Percentiles rank a stretch among this genome's conserved stretches.
phyloP scores from a whole-genome alignment of 2,888 invertebrate genomes.

The Spodoptera littoralis region DNA sequence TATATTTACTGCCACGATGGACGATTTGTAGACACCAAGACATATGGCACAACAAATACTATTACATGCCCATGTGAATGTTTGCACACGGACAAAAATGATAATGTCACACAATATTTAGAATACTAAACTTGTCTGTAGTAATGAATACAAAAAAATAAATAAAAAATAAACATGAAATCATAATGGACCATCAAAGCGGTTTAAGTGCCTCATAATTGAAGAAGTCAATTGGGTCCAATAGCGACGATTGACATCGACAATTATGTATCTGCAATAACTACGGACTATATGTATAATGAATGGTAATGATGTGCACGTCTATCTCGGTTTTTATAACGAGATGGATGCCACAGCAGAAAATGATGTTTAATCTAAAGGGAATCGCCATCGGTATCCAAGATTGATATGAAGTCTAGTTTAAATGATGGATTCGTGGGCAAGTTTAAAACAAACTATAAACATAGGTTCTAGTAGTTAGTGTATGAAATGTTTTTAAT shows the following conservation, averaged over 20 bases:
- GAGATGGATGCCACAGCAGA: background rate
- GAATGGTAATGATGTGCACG: slow-evolving; percentile 1
- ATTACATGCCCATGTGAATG: no score
- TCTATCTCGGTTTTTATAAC: background rate
- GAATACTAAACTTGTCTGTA: no score
- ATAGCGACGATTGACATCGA: slow-evolving; percentile 21
- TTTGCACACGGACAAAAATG: no score
- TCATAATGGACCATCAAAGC: slow-evolving; percentile 8
- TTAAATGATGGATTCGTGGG: background rate
- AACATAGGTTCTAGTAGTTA: no score
- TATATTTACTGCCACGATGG: no score
- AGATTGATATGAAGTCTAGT: slow-evolving; percentile 13
- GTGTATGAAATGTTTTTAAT: no score
- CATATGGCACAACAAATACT: no score
- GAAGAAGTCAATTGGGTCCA: slow-evolving; percentile 38
- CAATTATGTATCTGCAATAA: slow-evolving; percentile 30
- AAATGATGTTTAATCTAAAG: slow-evolving; percentile 14
- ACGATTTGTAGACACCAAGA: no score
- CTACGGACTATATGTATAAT: background rate
- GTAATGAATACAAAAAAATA: no score
- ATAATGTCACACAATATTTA: no score
- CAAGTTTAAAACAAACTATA: background rate
- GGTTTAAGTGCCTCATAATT: slow-evolving; percentile 15
- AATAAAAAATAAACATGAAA: background rate
- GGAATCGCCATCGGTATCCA: slow-evolving; percentile 2